phyloP scores from a whole-genome alignment of 2,888 invertebrate species.

The Lepidocyrtoides sp. region DNA sequence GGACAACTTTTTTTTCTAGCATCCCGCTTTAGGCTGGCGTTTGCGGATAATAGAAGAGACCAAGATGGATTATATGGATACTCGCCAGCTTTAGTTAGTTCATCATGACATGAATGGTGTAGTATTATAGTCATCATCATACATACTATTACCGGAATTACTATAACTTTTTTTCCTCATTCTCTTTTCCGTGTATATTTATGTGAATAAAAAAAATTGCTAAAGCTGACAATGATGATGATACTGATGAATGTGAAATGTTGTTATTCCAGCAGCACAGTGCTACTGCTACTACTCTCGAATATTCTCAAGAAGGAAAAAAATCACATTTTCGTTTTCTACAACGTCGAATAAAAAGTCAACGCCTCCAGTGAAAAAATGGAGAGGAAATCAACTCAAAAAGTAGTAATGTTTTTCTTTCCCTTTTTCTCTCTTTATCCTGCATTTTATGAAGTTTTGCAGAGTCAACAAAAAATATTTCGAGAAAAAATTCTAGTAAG shows the following conservation, averaged over 20 bases:
- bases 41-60: not conserved
- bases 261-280: not conserved
- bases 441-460: not conserved
- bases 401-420: not conserved
- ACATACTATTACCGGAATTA: not conserved
- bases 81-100: slow-evolving; percentile 27
- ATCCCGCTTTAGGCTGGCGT: not conserved
- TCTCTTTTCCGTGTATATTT: not conserved
- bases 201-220: not conserved
- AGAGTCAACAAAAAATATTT: not conserved
- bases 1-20: no score
- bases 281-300: not conserved
- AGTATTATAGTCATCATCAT: not conserved
- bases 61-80: slow-evolving; percentile 42
- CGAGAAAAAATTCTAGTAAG: not conserved
- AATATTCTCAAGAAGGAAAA: not conserved
- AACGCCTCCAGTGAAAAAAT: slow-evolving; percentile 10
- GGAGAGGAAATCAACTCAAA: slow-evolving; percentile 7
- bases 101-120: not conserved
- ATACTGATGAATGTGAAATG: slow-evolving; percentile 51
- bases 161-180: not conserved
- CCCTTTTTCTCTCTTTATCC: not conserved
- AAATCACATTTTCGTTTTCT: not conserved
- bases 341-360: not conserved
- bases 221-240: slow-evolving; percentile 32